Evolutionary conservation across 2,113 vertebrate species (phyloP), one percentile per base, ranked within the genome.

Genomic region (Rhabdomys dilectus): DNA sequence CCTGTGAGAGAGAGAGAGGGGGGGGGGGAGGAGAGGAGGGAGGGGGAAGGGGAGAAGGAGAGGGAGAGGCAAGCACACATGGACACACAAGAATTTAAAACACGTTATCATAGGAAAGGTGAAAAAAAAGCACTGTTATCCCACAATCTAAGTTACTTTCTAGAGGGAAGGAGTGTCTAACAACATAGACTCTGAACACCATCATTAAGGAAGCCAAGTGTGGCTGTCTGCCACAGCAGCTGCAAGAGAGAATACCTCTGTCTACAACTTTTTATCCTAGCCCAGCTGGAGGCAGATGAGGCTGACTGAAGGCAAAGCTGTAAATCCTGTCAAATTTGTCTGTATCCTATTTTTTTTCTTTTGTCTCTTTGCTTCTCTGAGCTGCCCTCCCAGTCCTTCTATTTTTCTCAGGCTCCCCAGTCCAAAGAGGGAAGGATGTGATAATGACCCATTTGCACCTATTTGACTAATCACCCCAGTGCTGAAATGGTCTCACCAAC

Each of bases 201-300:
- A 70, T 87, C 86, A 91, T 89, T 94, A 94, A 94, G 96, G 96
- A 96, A 80, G 82, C 88, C 62, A 34, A n/a, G 66, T 78, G 58
- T 68, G 51, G 39, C 88, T 72, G 66, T 31, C 39, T 95, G 56
- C 76, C 24, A 89, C 80, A 78, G 81, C 89, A 96, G 88, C 88
- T 91, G 78, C 58, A 45, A 19, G 88, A 81, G 92, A 91, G 77
- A 92, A 87, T 68, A 97, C 72, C 91, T 92, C 88, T 70, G 72
- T n/a, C 56, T 89, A 62, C 53, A 91, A 58, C 77, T 94, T 92
- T 94, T 92, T 64, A 39, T 97, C 48, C 34, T 51, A 84, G 34
- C 96, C 62, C 96, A 80, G 88, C 82, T 94, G 97, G 96, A 96
- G 85, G 78, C 72, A 88, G 96, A 96, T 94, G 93, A 91, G 76